These are phyloP conservation scores for Microplitis mediator DNA, from an alignment of 1,140 invertebrate species.

Conservation along the genomic window DNA sequence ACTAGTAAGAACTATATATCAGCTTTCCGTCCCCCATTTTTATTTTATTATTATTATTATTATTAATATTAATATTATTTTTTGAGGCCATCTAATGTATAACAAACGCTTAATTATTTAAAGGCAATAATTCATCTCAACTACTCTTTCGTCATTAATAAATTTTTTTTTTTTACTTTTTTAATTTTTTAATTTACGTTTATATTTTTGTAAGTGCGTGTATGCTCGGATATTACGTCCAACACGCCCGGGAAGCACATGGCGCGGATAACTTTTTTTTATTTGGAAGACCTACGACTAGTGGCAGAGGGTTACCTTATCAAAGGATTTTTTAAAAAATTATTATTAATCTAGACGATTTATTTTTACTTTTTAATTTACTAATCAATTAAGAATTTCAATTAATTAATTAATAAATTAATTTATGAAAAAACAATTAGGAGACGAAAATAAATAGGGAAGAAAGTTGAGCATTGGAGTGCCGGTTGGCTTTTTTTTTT, in stretches of 20 bases:
- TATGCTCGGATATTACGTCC: not conserved
- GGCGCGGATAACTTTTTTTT: slow-evolving; percentile 13
- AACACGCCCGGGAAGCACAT: slow-evolving; percentile 20
- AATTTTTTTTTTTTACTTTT: not conserved
- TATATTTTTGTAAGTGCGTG: slow-evolving; percentile 18
- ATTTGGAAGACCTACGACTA: slow-evolving; percentile 19
- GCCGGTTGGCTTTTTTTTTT: not conserved
- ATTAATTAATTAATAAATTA: not conserved
- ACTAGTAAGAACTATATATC: not conserved
- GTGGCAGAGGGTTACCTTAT: slow-evolving; percentile 15
- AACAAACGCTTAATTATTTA: slow-evolving; percentile 31
- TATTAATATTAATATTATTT: slow-evolving; percentile 7
- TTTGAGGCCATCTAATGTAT: slow-evolving; percentile 27
- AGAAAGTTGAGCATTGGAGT: not conserved
- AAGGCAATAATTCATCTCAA: slow-evolving; percentile 29
- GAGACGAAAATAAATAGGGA: not conserved
- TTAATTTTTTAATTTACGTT: not conserved
- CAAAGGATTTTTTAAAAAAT: not conserved
- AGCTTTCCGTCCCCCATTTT: not conserved
- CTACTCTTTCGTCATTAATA: not conserved
- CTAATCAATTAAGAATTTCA: not conserved
- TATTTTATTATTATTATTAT: slow-evolving; percentile 2
- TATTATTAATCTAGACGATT: too few relatives aligned
- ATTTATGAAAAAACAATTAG: not conserved
- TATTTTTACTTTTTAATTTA: not conserved